Conservation (phyloP, 2,888 invertebrate genomes). For the Xanthia icteritia region DNA sequence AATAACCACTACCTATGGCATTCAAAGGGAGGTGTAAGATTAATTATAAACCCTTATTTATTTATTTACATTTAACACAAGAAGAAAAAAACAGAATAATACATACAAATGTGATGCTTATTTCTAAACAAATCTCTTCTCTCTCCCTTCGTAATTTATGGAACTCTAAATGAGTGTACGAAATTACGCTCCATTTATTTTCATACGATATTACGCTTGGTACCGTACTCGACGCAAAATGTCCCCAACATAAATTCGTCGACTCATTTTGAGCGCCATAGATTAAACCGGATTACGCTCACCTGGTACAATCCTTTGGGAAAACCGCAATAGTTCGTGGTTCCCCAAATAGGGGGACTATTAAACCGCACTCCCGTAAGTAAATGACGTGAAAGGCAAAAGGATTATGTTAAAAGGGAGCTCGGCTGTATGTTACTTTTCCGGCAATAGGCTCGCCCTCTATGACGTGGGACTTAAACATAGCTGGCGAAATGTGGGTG, state of each 20-base stretch:
- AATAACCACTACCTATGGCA: too few relatives aligned
- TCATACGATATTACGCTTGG: background rate
- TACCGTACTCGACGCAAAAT: background rate
- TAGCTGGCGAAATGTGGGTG: too few relatives aligned
- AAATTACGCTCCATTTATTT: background rate
- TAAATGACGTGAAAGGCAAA: background rate
- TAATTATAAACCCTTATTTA: too few relatives aligned
- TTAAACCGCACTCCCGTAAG: background rate
- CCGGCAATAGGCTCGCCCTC: background rate
- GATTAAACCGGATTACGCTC: conserved; percentile 9
- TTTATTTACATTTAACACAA: too few relatives aligned
- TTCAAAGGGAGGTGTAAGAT: too few relatives aligned
- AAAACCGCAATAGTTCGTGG: conserved; percentile 1
- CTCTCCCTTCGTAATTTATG: too few relatives aligned
- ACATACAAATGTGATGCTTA: too few relatives aligned
- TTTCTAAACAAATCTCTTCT: too few relatives aligned
- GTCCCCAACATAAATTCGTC: background rate
- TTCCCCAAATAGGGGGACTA: background rate
- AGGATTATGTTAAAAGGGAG: background rate
- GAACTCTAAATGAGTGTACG: too few relatives aligned
- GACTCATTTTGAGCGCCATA: background rate
- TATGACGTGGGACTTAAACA: too few relatives aligned
- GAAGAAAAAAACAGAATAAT: too few relatives aligned
- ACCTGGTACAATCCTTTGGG: background rate
- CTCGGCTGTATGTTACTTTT: background rate